Base-by-base conservation (phyloP, 2,888 invertebrate species). In the Meganola albula region DNA sequence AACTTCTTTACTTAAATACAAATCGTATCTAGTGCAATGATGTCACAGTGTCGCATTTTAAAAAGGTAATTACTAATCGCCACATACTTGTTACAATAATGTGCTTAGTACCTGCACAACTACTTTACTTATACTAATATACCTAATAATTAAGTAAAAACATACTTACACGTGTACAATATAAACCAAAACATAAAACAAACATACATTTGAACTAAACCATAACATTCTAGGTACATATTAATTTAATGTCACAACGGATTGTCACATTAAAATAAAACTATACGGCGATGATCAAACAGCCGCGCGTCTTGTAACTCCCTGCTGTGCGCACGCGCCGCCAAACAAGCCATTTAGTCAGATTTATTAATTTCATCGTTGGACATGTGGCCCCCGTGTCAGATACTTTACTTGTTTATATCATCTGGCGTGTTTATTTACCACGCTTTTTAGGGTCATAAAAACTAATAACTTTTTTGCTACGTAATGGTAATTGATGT, bases 311-410 rank as follows among this genome's bases (percentile, higher is more conserved):
- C 31, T 23, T 20, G 24, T 48, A 34, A 48, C 56, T 67, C 80
- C 79, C 60, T 14, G 71, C 57, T 41, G 74, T 47, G 76, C 73
- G 71, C 77, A 75, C 77, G 75, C 79, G 74, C 65, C 69, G 59
- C 71, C 67, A 67, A 64, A 65, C 63, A 54, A 60, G 55, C 57
- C 66, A 58, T 74, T 73, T 74, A 71, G 70, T 69, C 68, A 67
- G 62, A 65, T 68, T 69, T 74, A 73, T 71, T 74, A 74, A 67
- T 68, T 64, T 71, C 53, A 63, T 68, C 61, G 60, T 51, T 10
- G 16, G 53, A 55, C 63, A 70, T 70, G 65, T 67, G 64, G 62
- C 56, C 48, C 47, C 44, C 45, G 46, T 62, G 65, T 64, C 79
- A 78, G 63, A 72, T 55, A 63, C 70, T 67, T 57, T 56, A 51